Evolutionary conservation across 2,797 vertebrate species (phyloP), one percentile per base, ranked within the genome.

Genomic region (Dallia pectoralis): DNA sequence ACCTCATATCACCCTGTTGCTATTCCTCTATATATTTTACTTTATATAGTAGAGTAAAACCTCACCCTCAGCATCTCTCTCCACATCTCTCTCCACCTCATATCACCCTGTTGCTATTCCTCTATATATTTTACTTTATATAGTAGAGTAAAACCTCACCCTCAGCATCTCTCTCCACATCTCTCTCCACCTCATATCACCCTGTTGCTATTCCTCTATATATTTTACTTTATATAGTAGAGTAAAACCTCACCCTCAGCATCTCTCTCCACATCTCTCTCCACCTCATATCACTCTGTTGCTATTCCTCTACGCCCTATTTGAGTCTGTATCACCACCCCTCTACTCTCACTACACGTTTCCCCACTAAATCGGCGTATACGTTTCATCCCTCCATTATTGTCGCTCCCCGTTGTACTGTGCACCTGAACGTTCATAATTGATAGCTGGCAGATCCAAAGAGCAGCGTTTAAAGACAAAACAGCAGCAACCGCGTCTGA

Each of bases 331-430:
- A 69, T 75, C 33, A 74, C 56, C 51, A 1, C 78, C 69, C 77
- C 36, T 64, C 70, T 80, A 14, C 79, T 69, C 70, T 77, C 64
- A 68, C 71, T 70, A 65, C 79, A 67, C 48, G 71, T 72, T 74
- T 77, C 77, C 67, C 77, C 79, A 3, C 80, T 83, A 84, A 89
- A 87, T 48, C 78, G 74, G 83, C 83, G 89, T 88, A 87, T 86
- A 86, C 86, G 78, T 89, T 84, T 81, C 86, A 88, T 88, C 83
- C 84, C 75, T 87, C 82, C 86, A 88, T 87, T 86, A 89, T 86
- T 89, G 83, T 86, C 77, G 85, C 77, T 83, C 87, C 72, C 69
- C 81, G 79, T 87, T 86, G 79, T 75, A 71, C 87, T 83, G 79
- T 78, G 81, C 84, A 85, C 88, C 88, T 86, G 84, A 80, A 80